Conservation (phyloP, 2,888 invertebrate species). For the Steinernema carpocapsae region DNA sequence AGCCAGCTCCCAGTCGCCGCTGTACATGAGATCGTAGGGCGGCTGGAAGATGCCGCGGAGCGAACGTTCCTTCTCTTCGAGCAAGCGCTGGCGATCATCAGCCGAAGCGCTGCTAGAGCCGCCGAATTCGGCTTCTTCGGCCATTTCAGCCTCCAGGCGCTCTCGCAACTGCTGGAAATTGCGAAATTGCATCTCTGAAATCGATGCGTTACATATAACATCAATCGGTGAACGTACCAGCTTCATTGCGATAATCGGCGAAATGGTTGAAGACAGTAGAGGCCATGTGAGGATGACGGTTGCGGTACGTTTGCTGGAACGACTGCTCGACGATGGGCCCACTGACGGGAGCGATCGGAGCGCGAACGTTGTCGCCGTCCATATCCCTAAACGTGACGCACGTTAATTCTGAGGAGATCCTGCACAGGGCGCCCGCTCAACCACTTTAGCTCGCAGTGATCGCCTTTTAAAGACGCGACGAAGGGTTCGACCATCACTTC, state of each 20-base stretch:
- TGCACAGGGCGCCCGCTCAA: too few relatives aligned
- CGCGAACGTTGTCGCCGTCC: constrained; percentile 49
- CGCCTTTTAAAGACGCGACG: too few relatives aligned
- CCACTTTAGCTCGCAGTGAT: too few relatives aligned
- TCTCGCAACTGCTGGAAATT: neutral
- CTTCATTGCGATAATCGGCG: constrained; percentile 40
- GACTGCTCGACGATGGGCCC: constrained; percentile 52
- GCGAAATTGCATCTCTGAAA: neutral
- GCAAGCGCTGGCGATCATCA: too few relatives aligned
- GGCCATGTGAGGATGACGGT: neutral
- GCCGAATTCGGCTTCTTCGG: neutral
- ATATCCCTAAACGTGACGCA: too few relatives aligned
- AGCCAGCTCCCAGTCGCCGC: constrained; percentile 75
- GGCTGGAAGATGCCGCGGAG: constrained; percentile 78
- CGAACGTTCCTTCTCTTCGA: constrained; percentile 70
- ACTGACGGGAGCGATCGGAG: constrained; percentile 51
- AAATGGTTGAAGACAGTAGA: neutral
- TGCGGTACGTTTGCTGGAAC: constrained; percentile 53
- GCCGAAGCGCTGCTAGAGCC: neutral
- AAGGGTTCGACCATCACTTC: too few relatives aligned
- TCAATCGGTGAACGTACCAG: constrained; percentile 12
- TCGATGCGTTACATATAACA: neutral
- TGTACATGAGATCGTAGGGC: constrained; percentile 76
- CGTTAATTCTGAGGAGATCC: too few relatives aligned
- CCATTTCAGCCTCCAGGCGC: neutral